Percentiles rank a stretch among this genome's conserved stretches.
Evolutionary conservation across 1,140 invertebrate species (phyloP).

Genomic region (Orchesella cincta): DNA sequence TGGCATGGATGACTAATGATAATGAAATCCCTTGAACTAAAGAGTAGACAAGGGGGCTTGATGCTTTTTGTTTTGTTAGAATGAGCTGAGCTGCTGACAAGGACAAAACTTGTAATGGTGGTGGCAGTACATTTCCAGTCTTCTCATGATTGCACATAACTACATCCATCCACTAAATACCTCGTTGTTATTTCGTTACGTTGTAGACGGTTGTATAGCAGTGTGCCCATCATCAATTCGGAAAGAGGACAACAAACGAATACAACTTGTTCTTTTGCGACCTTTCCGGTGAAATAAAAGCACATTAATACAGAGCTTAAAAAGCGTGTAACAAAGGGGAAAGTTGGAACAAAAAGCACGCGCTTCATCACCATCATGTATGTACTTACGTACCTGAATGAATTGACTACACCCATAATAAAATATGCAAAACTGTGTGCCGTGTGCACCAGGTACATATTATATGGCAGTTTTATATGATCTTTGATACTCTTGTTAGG

Average conservation of each 20-base stretch:
- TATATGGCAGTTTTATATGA: too few relatives aligned
- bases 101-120: slow-evolving; percentile 22
- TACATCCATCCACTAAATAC: background rate
- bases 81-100: background rate
- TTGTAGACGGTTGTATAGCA: background rate
- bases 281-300: background rate
- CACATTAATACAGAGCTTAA: slow-evolving; percentile 2
- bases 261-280: slow-evolving; percentile 3
- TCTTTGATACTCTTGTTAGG: too few relatives aligned
- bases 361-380: background rate
- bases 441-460: too few relatives aligned
- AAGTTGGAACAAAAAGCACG: background rate
- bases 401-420: background rate
- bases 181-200: background rate
- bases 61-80: slow-evolving; percentile 7
- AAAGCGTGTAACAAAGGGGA: background rate
- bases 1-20: slow-evolving; percentile 23
- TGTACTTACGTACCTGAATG: background rate
- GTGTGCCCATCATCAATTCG: slow-evolving; percentile 15
- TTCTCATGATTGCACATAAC: slow-evolving; percentile 22
- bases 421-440: slow-evolving; percentile 9
- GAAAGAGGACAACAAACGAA: background rate
- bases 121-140: too few relatives aligned
- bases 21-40: slow-evolving; percentile 26
- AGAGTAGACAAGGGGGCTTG: slow-evolving; percentile 21